Evolutionary conservation across 1,140 invertebrate genomes (phyloP).

Genomic region (Glossosoma conforme): DNA sequence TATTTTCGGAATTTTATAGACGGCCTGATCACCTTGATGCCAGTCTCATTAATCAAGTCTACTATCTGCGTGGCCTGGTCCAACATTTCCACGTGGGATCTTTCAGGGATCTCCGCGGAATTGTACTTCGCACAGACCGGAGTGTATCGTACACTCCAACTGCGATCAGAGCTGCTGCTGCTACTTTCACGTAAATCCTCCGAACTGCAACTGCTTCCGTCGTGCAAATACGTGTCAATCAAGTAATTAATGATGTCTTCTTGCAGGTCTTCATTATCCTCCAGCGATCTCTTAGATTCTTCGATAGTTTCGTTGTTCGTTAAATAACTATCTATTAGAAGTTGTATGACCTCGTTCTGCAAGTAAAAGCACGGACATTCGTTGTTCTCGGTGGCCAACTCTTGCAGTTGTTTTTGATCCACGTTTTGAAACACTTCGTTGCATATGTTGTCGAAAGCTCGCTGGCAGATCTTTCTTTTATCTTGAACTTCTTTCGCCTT

Average conservation of each 20-base stretch:
- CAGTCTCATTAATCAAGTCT: too few species aligned
- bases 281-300: not conserved
- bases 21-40: too few species aligned
- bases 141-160: conserved; percentile 12
- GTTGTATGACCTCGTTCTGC: not conserved
- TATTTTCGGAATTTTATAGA: too few species aligned
- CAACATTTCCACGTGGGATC: not conserved
- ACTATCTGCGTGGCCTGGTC: not conserved
- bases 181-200: conserved; percentile 5
- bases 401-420: not conserved
- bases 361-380: conserved; percentile 10
- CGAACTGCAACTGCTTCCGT: not conserved
- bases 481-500: not conserved
- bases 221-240: not conserved
- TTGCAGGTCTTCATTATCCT: not conserved
- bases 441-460: conserved; percentile 5
- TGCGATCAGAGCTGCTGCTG: conserved; percentile 1
- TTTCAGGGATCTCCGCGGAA: not conserved
- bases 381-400: not conserved
- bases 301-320: too few species aligned
- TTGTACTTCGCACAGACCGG: conserved; percentile 9
- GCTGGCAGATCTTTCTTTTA: not conserved
- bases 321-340: not conserved
- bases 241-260: not conserved
- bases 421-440: conserved; percentile 6